Evolutionary conservation across 2,888 invertebrate species (phyloP).

Genomic region (Ferrisia virgata): DNA sequence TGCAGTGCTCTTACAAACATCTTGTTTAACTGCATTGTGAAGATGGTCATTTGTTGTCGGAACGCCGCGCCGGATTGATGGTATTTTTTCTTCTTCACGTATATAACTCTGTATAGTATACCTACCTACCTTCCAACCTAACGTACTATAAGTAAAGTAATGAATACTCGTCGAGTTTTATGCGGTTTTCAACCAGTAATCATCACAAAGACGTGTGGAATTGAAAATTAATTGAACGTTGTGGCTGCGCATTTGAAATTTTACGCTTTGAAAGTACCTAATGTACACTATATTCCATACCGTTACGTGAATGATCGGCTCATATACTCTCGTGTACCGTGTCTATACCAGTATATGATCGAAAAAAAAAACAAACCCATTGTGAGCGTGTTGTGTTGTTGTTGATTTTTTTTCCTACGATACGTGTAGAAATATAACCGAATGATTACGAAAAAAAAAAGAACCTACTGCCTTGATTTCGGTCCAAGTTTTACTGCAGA

Average conservation of each 20-base stretch:
- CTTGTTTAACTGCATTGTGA: constrained; percentile 29
- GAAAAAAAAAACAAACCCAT: neutral
- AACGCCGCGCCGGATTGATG: neutral
- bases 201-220: constrained; percentile 7
- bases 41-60: constrained; percentile 25
- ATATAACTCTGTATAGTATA: neutral
- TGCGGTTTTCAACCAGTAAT: constrained; percentile 27
- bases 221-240: constrained; percentile 28
- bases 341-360: neutral
- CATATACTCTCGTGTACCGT: neutral
- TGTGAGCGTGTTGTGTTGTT: neutral
- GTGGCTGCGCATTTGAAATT: neutral
- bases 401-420: neutral
- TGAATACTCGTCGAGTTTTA: constrained; percentile 10
- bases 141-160: no score
- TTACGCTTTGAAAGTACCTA: neutral
- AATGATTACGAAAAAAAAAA: neutral
- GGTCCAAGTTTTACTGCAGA: no score
- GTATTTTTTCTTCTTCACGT: neutral
- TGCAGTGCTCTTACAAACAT: constrained; percentile 16
- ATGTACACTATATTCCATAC: neutral
- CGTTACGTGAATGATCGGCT: neutral
- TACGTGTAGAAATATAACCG: neutral
- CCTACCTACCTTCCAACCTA: no score
- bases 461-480: no score